Evolutionary conservation across 30 jellyfish, hydroid and myxozoan genomes (phyloP).

Genomic region (Mastigias papua): DNA sequence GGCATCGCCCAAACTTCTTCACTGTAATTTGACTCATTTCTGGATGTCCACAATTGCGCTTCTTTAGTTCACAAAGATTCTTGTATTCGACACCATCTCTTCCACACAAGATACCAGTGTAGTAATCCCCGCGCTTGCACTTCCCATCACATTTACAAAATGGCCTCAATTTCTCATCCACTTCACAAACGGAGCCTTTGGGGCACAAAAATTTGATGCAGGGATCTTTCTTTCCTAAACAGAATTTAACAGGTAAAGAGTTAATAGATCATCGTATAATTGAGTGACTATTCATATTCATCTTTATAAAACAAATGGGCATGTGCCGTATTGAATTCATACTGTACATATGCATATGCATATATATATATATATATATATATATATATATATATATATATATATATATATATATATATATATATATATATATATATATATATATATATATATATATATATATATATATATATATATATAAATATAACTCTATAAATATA

Average conservation of each 20-base stretch:
- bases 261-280: neutral
- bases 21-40: conserved; percentile 58
- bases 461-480: too few species aligned
- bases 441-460: too few species aligned
- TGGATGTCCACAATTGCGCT: conserved; percentile 66
- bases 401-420: too few species aligned
- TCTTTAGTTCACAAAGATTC: conserved; percentile 74
- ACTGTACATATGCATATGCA: too few species aligned
- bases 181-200: conserved; percentile 59
- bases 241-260: neutral
- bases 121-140: conserved; percentile 69
- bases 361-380: too few species aligned
- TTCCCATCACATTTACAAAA: conserved; percentile 68
- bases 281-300: too few species aligned
- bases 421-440: too few species aligned
- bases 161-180: conserved; percentile 51
- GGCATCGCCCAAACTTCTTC: conserved; percentile 72
- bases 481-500: neutral
- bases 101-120: conserved; percentile 77
- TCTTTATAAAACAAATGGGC: too few species aligned
- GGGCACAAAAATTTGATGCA: conserved; percentile 72
- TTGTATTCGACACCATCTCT: conserved; percentile 79
- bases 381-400: too few species aligned
- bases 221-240: conserved; percentile 57
- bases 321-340: too few species aligned